These are phyloP conservation scores for Peromyscus californicus DNA, from an alignment of 2,113 vertebrate genomes.

Conservation along the genomic window DNA sequence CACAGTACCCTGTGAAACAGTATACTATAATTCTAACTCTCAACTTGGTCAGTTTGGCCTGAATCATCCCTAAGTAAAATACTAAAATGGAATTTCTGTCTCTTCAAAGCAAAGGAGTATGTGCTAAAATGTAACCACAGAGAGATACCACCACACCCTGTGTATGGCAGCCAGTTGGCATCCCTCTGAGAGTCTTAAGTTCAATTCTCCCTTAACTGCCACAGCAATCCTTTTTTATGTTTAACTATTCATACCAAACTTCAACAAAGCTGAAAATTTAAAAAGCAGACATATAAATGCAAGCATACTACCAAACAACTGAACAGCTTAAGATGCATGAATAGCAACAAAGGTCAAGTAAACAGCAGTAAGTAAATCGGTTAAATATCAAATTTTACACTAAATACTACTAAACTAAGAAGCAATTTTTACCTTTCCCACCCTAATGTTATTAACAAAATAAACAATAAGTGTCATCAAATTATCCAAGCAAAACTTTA, in stretches of 20 bases:
- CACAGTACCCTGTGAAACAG: not conserved
- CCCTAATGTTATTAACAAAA: slow-evolving; percentile 30
- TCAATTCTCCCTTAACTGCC: slow-evolving; percentile 13
- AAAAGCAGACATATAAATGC: not conserved
- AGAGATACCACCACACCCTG: slow-evolving; percentile 35
- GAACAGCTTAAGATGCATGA: not conserved
- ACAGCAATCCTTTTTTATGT: slow-evolving; percentile 37
- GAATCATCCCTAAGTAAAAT: slow-evolving; percentile 44
- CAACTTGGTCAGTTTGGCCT: not conserved
- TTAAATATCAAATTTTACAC: not conserved
- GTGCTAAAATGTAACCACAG: slow-evolving; percentile 23
- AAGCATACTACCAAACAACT: slow-evolving; percentile 48
- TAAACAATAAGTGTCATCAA: not conserved
- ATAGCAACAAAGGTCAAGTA: slow-evolving; percentile 43
- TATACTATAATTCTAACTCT: not conserved
- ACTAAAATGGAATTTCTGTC: slow-evolving; percentile 60
- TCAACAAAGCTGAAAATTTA: slow-evolving; percentile 15
- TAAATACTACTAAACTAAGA: slow-evolving; percentile 37
- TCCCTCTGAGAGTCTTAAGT: slow-evolving; percentile 32
- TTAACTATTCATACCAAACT: slow-evolving; percentile 54
- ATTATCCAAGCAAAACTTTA: slow-evolving; percentile 44
- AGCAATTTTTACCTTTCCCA: slow-evolving; percentile 34
- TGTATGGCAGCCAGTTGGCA: slow-evolving; percentile 18
- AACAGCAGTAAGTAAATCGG: not conserved
- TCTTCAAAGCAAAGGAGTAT: slow-evolving; percentile 44